phyloP scores from a whole-genome alignment of 2,888 invertebrate genomes.

The Patella pellucida region DNA sequence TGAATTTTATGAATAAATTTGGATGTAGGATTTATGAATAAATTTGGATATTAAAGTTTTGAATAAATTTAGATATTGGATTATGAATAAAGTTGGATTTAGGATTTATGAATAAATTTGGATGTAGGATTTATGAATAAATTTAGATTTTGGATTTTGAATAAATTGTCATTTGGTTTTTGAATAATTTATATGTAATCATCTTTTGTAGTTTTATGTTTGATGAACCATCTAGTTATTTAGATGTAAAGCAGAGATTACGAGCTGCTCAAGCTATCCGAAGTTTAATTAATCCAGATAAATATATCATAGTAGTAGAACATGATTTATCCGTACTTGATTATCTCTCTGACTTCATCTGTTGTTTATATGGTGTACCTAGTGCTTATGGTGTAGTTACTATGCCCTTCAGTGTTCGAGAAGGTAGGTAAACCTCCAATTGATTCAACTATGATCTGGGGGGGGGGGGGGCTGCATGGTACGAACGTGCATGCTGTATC shows the following conservation, averaged over 20 bases:
- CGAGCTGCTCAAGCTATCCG: conserved; percentile 93
- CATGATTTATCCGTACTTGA: conserved; percentile 99
- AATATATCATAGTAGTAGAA: conserved; percentile 99
- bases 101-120: no score
- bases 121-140: no score
- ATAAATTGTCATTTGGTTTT: no score
- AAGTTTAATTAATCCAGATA: conserved; percentile 89
- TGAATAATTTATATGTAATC: no score
- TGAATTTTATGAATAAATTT: background rate
- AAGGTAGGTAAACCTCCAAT: conserved; percentile 78
- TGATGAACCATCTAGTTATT: conserved; percentile 98
- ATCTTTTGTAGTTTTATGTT: conserved; percentile 85
- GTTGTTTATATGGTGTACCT: conserved; percentile 97
- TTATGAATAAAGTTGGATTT: background rate
- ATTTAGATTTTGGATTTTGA: no score
- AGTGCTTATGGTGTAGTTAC: conserved; percentile 99
- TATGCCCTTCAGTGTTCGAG: conserved; percentile 99
- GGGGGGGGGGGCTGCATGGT: no score
- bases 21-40: background rate
- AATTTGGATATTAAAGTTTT: background rate
- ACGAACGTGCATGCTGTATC: no score
- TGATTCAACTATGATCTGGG: no score
- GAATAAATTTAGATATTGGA: no score
- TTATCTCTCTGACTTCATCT: conserved; percentile 98
- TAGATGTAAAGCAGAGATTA: conserved; percentile 98